Conservation (phyloP, 2,888 invertebrate species). For the Eulithis prunata region DNA sequence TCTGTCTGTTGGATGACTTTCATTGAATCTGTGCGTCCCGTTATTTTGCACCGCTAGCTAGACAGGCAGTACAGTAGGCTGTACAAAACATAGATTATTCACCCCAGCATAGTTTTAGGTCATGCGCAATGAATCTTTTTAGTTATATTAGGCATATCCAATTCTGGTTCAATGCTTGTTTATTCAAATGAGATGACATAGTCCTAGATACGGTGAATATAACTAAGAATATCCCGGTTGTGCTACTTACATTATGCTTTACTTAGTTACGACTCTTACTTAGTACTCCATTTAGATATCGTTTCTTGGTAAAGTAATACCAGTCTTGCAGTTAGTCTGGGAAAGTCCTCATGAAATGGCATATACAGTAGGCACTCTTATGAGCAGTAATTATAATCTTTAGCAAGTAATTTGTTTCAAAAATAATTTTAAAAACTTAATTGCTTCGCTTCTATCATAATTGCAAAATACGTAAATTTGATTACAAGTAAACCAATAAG, state of each 20-base stretch:
- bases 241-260: background rate
- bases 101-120: slow-evolving; percentile 57
- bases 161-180: slow-evolving; percentile 35
- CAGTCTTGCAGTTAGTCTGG: no score
- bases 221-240: slow-evolving; percentile 6
- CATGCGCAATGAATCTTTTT: slow-evolving; percentile 63
- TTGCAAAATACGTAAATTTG: background rate
- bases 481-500: slow-evolving; percentile 21
- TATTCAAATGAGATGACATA: slow-evolving; percentile 18
- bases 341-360: no score
- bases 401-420: no score
- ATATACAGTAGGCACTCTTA: no score
- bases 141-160: slow-evolving; percentile 55
- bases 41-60: slow-evolving; percentile 52
- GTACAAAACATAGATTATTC: slow-evolving; percentile 52
- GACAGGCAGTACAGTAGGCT: slow-evolving; percentile 29
- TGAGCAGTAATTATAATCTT: no score
- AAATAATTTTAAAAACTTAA: no score
- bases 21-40: slow-evolving; percentile 51
- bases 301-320: no score
- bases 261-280: background rate
- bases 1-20: slow-evolving; percentile 37
- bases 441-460: background rate
- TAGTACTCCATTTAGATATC: background rate
- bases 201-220: slow-evolving; percentile 7